Evolutionary conservation across 2,113 vertebrate genomes (phyloP).

Genomic region (Laticauda laticaudata): DNA sequence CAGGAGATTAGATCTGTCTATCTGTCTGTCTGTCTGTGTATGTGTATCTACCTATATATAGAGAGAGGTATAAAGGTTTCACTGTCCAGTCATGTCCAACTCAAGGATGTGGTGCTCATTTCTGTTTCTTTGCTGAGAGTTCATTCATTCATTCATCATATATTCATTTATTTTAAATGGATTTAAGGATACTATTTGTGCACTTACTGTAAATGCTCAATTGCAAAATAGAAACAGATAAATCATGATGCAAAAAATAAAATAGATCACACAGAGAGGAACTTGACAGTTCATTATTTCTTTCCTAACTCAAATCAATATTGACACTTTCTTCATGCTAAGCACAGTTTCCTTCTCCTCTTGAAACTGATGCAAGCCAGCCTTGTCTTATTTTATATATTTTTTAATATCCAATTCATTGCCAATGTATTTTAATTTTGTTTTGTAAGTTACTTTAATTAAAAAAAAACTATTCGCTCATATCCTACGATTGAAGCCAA

Average conservation of each 20-base stretch:
- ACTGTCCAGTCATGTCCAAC: no score
- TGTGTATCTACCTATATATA: no score
- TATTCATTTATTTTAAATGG: background rate
- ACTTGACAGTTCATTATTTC: slow-evolving; percentile 11
- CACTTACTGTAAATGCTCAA: background rate
- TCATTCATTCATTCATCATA: no score
- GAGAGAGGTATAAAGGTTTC: no score
- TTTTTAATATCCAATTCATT: background rate
- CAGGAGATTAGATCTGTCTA: background rate
- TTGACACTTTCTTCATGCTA: background rate
- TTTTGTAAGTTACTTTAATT: background rate
- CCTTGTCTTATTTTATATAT: background rate
- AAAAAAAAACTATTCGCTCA: background rate
- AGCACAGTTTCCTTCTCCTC: background rate
- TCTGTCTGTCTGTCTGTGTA: no score
- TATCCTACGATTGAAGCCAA: background rate
- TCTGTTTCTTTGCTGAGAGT: no score
- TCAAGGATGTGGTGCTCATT: no score
- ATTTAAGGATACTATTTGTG: background rate
- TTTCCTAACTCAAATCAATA: slow-evolving; percentile 9
- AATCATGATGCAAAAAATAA: slow-evolving; percentile 2
- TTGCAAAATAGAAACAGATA: background rate
- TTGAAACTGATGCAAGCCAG: background rate
- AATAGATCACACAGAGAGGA: background rate
- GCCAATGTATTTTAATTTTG: background rate